Base-by-base conservation (phyloP, 2,797 vertebrate species). In the Glyptemys insculpta region DNA sequence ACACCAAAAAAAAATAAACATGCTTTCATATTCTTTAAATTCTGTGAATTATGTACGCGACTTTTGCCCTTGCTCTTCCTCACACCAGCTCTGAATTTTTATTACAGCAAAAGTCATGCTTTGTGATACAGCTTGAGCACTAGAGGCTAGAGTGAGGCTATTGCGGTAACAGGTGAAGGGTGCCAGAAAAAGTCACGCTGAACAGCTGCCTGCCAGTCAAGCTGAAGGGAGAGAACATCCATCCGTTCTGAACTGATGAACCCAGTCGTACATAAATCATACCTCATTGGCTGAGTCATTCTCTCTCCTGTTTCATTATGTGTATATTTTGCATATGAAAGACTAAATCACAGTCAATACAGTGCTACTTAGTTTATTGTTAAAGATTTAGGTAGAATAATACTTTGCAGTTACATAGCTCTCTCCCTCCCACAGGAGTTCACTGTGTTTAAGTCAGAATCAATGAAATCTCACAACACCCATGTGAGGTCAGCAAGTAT, bases 281-380 rank as follows among this genome's bases (percentile, higher is more conserved):
- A 27, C n/a, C 50, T 54, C n/a, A 65, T 25, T 12, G 14, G 37
- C 27, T 68, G 62, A 79, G n/a, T 57, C 29, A 3, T 10, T 53
- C 54, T 54, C 23, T 5, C 3, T 34, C 27, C 11, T 3, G 18
- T 15, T 49, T 2, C 6, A 15, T 18, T 11, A 1, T 37, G 8
- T 5, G 1, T 83, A 25, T 0, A 0, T 8, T 87, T 81, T 56
- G 41, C 41, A 78, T 4, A 2, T 15, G 34, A 85, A 78, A 52
- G 15, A 34, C 0, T 5, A 86, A 21, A 80, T 88, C 34, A 83
- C 25, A 91, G 27, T 27, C 19, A 87, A 1, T 18, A 56, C 12
- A 41, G 72, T 52, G 34, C 12, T 16, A 47, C 14, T 76, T 79
- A 12, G 34, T 94, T 86, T 81, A 88, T 82, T 94, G 93, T n/a